Evolutionary conservation across 2,113 vertebrate genomes (phyloP), one percentile per base, ranked within the genome.

Genomic region (Phainopepla nitens): DNA sequence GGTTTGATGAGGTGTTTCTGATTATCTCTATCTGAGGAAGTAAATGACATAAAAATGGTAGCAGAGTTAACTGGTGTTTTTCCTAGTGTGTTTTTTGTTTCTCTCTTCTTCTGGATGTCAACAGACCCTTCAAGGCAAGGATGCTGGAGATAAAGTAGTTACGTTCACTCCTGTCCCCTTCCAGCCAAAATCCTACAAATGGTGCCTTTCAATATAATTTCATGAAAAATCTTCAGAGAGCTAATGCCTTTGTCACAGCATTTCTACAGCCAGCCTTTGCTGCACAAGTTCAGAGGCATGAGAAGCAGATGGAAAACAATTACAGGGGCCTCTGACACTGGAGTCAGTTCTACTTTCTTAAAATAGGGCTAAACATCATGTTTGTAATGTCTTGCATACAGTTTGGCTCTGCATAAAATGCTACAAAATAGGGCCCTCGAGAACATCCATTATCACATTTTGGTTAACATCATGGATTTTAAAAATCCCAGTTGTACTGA

Each of bases 381-480:
- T 96, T 94, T 93, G 91, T 90, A 95, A 96, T 96, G 95, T 95
- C 94, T 95, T 58, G 29, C 3, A 1, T 76, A 47, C 83, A 94
- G 89, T 94, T 97, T 96, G 96, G 80, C 57, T 92, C 87, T 90
- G 94, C 66, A 90, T 96, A 94, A 98, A 97, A 97, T 95, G 87
- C 89, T 96, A 96, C 94, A 94, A 98, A 98, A 97, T 93, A 96
- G 94, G 95, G 68, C 97, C 96, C 97, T 65, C 56, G 97, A 97
- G 98, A 98, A 87, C 87, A 96, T 97, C 97, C 90, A 97, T 98
- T 97, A 97, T 97, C 97, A 97, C 97, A 95, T 98, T 98, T 97
- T 97, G 97, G 97, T 98, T 98, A 98, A 97, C 96, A 97, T 97
- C 95, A 97, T 87, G 96, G 97, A 94, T 97, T 97, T 97, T 97